phyloP scores from a whole-genome alignment of 2,113 vertebrate species.

The Lycocorax pyrrhopterus region DNA sequence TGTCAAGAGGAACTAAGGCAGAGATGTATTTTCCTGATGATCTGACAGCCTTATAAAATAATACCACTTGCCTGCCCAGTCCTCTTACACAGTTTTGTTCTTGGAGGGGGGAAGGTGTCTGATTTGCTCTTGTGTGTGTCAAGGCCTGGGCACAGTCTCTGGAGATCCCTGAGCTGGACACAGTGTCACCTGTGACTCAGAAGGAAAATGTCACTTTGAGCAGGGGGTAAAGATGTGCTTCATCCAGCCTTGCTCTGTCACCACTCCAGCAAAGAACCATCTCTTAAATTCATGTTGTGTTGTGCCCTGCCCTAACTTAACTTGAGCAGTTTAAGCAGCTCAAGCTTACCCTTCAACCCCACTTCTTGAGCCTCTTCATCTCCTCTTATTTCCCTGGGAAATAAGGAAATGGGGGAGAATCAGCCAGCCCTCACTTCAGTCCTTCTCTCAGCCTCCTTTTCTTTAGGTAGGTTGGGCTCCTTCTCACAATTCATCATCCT shows the following conservation, averaged over 20 bases:
- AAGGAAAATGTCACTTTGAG: background rate
- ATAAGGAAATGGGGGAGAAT: background rate
- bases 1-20: background rate
- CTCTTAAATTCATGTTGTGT: background rate
- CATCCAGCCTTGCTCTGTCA: background rate
- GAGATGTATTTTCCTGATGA: background rate
- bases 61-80: background rate
- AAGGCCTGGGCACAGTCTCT: background rate
- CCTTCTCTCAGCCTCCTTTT: background rate
- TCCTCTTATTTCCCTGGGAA: background rate
- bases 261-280: background rate
- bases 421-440: background rate
- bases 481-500: background rate
- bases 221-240: background rate
- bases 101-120: background rate
- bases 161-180: background rate
- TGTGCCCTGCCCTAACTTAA: background rate
- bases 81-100: background rate
- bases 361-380: background rate
- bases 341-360: background rate
- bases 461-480: background rate
- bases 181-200: background rate
- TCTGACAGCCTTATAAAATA: background rate
- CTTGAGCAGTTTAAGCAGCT: background rate
- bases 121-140: background rate